These are phyloP conservation scores for Sinocyclocheilus rhinocerous DNA, from an alignment of 2,113 vertebrate species.

Conservation along the genomic window DNA sequence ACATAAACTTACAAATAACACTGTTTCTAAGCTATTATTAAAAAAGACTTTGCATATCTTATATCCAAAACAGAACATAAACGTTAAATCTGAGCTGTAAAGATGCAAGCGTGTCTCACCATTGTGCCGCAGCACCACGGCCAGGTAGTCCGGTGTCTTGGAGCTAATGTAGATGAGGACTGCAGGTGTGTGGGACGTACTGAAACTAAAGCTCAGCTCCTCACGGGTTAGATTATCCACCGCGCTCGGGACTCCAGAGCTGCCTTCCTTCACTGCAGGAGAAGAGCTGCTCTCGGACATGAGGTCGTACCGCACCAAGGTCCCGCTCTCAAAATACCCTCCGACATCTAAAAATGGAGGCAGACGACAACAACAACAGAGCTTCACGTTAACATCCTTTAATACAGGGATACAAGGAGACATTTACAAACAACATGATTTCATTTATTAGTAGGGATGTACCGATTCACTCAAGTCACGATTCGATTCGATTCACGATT, in stretches of 20 bases:
- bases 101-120: conserved; percentile 74
- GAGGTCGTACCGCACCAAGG: conserved; percentile 92
- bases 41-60: neutral
- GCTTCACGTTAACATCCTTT: too few relatives aligned
- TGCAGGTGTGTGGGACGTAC: conserved; percentile 88
- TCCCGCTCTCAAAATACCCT: conserved; percentile 94
- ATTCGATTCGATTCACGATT: too few relatives aligned
- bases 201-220: conserved; percentile 92
- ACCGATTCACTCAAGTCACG: too few relatives aligned
- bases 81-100: neutral
- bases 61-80: neutral
- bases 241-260: conserved; percentile 11
- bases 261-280: conserved; percentile 60
- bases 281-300: conserved; percentile 62
- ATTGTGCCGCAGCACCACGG: conserved; percentile 85
- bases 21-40: neutral
- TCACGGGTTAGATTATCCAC: conserved; percentile 79
- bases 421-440: neutral
- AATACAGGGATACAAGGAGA: too few relatives aligned
- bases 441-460: too few relatives aligned
- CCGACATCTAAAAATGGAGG: conserved; percentile 82
- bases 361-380: neutral
- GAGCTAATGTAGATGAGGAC: conserved; percentile 92
- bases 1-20: too few relatives aligned
- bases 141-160: conserved; percentile 88